These are phyloP conservation scores for Epinephelus lanceolatus DNA, from an alignment of 2,113 vertebrate genomes.

Conservation along the genomic window DNA sequence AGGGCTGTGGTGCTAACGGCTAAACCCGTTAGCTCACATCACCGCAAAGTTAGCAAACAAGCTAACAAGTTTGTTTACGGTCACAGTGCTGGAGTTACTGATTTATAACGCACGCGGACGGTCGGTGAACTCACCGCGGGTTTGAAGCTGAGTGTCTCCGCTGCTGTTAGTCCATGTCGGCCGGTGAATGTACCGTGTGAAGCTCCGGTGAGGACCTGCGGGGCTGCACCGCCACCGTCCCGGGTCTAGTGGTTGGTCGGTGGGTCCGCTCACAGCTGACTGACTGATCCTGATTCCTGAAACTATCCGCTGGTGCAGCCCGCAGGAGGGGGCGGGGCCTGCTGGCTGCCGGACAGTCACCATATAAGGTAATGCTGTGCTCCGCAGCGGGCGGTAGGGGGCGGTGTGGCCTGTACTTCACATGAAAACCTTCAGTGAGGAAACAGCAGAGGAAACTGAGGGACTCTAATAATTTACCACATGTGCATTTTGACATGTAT, in stretches of 20 bases:
- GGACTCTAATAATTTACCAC: no score
- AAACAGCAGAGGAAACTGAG: no score
- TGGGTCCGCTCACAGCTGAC: neutral
- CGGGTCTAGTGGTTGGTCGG: neutral
- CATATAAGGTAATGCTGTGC: slow-evolving; percentile 2
- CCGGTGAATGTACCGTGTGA: neutral
- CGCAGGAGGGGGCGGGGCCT: slow-evolving; percentile 11
- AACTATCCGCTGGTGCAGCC: slow-evolving; percentile 14
- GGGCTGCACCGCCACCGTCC: slow-evolving; percentile 2
- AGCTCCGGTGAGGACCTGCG: neutral
- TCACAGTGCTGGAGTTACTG: no score
- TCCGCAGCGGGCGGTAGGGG: accelerated
- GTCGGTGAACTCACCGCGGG: neutral
- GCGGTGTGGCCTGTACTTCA: neutral
- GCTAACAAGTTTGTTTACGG: slow-evolving; percentile 31
- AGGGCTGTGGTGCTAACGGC: no score
- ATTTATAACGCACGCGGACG: accelerated
- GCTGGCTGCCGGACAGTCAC: neutral
- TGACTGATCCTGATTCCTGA: slow-evolving; percentile 32
- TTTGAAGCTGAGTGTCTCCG: neutral
- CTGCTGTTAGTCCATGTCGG: slow-evolving; percentile 31
- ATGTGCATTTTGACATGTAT: no score
- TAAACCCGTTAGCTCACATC: slow-evolving; percentile 7
- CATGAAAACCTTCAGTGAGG: no score
- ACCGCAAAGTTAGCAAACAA: slow-evolving; percentile 22